Evolutionary conservation across 37 sponge, comb jelly and placozoan genomes (phyloP).

Genomic region (Amphimedon queenslandica): DNA sequence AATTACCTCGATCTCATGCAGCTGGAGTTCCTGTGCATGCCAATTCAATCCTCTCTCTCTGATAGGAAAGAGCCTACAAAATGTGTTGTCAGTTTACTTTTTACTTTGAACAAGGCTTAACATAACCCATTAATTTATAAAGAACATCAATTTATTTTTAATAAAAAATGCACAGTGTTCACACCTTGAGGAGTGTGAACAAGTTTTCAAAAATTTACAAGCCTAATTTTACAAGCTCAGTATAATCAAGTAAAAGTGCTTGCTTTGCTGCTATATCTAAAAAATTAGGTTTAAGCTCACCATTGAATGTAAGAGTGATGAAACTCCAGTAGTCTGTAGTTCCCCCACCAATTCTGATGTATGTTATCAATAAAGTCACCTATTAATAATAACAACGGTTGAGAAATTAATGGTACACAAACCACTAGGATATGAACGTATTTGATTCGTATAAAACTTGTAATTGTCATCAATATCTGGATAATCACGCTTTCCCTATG

Average conservation of each 20-base stretch:
- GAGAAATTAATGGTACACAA: background rate
- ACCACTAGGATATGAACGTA: background rate
- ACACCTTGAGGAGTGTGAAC: no score
- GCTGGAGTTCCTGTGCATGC: constrained; percentile 56
- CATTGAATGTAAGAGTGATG: constrained; percentile 29
- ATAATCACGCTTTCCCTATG: background rate
- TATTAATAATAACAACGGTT: no score
- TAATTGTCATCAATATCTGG: constrained; percentile 1
- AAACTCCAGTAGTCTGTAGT: constrained; percentile 23
- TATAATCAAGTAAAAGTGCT: no score
- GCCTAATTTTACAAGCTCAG: no score
- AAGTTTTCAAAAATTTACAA: no score
- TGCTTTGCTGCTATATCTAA: no score
- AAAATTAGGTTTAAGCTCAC: no score
- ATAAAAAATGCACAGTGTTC: no score
- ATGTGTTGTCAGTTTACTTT: no score
- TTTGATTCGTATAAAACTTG: constrained; percentile 8
- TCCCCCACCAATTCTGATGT: constrained; percentile 17
- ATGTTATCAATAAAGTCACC: constrained; percentile 20
- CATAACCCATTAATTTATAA: no score
- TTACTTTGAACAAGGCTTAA: no score
- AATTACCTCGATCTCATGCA: constrained; percentile 50
- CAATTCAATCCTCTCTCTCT: constrained; percentile 60
- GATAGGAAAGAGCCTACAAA: constrained; percentile 82
- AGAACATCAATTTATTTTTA: no score